phyloP scores from a whole-genome alignment of 2,113 vertebrate genomes.

The Rhabdomys dilectus region DNA sequence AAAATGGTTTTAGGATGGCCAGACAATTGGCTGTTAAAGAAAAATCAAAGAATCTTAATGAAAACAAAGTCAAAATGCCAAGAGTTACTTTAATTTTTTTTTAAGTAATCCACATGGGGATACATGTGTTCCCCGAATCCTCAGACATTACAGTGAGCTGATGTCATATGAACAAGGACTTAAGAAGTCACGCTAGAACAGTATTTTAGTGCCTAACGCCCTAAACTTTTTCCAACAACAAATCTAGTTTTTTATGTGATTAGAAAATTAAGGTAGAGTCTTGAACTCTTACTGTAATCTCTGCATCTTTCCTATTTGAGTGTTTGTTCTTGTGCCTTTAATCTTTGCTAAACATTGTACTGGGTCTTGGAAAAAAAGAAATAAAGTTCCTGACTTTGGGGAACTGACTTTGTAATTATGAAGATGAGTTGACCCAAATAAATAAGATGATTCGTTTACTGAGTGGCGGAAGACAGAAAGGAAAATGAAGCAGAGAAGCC shows the following conservation, averaged over 20 bases:
- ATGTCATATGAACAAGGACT: conserved; percentile 39
- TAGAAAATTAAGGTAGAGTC: not conserved
- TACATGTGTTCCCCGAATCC: conserved; percentile 31
- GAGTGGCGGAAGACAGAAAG: not conserved
- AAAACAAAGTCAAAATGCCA: conserved; percentile 66
- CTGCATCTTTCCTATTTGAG: not conserved
- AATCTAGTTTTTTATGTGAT: not conserved
- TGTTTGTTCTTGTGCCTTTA: not conserved
- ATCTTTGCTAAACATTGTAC: conserved; percentile 21
- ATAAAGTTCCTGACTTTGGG: not conserved
- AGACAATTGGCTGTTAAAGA: conserved; percentile 59
- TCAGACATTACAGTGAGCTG: conserved; percentile 29
- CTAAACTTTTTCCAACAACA: conserved; percentile 48
- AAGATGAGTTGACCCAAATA: not conserved
- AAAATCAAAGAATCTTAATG: conserved; percentile 58
- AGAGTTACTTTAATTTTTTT: conserved; percentile 60
- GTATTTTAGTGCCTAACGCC: conserved; percentile 15
- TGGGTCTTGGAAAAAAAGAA: not conserved
- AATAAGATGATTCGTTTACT: not conserved
- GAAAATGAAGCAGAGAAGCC: not conserved
- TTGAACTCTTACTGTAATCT: not conserved
- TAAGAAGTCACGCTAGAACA: not conserved
- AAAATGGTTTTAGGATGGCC: conserved; percentile 65
- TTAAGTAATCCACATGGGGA: conserved; percentile 49
- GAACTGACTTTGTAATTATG: not conserved